These are phyloP conservation scores for Eretmochelys imbricata DNA, from an alignment of 2,113 vertebrate species.

Conservation along the genomic window DNA sequence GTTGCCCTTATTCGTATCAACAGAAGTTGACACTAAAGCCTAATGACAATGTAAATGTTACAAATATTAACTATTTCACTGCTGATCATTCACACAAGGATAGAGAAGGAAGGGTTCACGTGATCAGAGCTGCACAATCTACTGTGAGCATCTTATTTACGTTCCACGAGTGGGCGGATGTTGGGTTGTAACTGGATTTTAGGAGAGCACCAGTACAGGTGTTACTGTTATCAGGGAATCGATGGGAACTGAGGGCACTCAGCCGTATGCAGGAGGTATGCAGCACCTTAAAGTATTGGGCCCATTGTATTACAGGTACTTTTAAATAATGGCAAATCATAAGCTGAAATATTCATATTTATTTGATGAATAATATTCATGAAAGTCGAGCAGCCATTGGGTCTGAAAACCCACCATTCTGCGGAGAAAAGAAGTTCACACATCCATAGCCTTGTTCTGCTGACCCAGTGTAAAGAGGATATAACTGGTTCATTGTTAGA, in stretches of 20 bases:
- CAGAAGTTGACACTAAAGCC: not conserved
- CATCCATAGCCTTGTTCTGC: not conserved
- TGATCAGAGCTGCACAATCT: not conserved
- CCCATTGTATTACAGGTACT: not conserved
- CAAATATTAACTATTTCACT: not conserved
- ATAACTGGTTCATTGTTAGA: not conserved
- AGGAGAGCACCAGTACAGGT: not conserved
- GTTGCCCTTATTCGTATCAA: not conserved
- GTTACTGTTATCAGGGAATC: not conserved
- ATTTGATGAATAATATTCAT: not conserved
- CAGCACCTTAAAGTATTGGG: not conserved
- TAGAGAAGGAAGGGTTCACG: not conserved
- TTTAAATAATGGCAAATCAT: not conserved
- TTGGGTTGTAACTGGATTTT: not conserved
- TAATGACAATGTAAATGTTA: not conserved
- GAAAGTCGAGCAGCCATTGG: not conserved
- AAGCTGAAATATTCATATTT: not conserved
- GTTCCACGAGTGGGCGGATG: not conserved
- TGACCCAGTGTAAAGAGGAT: not conserved
- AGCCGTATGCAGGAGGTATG: not conserved
- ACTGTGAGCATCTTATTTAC: not conserved
- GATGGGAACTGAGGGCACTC: not conserved
- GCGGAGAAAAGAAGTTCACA: not conserved
- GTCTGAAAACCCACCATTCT: not conserved
- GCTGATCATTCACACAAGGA: not conserved